Evolutionary conservation across 2,797 vertebrate species (phyloP), one percentile per base, ranked within the genome.

Genomic region (Meriones psammophilus): DNA sequence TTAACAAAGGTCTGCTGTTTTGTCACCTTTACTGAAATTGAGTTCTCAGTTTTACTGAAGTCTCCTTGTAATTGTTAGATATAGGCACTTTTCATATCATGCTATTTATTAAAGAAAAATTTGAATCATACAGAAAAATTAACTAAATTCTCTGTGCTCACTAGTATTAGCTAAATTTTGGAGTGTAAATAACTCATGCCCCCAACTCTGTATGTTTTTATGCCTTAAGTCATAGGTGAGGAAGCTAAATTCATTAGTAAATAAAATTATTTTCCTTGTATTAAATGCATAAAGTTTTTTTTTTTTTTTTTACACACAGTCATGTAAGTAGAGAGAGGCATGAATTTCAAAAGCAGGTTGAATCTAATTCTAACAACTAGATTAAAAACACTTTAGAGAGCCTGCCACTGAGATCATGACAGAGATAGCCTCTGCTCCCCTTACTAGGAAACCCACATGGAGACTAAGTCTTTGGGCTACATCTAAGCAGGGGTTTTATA

Each of bases 271-370:
- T 81, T 74, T 64, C 20, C 0, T 68, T 74, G 5, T 36, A 85
- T 77, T 92, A 1, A 54, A 69, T 22, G 26, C 10, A 33, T 69
- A 4, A 88, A 83, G 18, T 42, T 74, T 90, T 89, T 8, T 62
- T 33, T 60, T 81, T n/a, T n/a, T n/a, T n/a, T n/a, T n/a, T n/a
- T n/a, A n/a, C 13, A 22, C 12, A 5, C 91, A 10, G 33, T 88
- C 64, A 77, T 62, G 33, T 22, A 84, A 93, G 3, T 76, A 76
- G 22, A 85, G 3, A 77, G 3, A 80, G 10, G 4, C 8, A 80
- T 36, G 26, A 77, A 66, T 93, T 93, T 92, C 8, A 95, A 94
- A 89, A 77, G 64, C 22, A 62, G 3, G 3, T 50, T 74, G 13
- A 7, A 46, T 60, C 10, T 54, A 79, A 28, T 4, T 22, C n/a